Conservation (phyloP, 2,797 vertebrate genomes). For the Ceryle rudis region DNA sequence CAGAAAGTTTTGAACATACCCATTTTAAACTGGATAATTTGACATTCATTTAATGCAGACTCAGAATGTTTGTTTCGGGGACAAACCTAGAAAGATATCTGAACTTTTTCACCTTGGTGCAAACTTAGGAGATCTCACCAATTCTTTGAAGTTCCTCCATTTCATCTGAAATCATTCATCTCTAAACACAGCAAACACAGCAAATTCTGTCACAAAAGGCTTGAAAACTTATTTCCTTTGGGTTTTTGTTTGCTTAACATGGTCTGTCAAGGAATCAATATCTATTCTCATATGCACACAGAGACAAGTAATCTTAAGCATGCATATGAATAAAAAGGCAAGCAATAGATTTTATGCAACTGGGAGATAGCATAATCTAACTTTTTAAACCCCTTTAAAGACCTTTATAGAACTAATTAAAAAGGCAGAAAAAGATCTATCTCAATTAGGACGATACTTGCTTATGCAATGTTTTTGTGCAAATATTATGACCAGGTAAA, state of each 20-base stretch:
- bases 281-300: constrained; percentile 28
- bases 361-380: constrained; percentile 4
- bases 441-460: neutral
- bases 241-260: constrained; percentile 38
- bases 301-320: constrained; percentile 40
- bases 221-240: constrained; percentile 55
- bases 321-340: constrained; percentile 45
- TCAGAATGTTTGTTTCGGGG: neutral
- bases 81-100: neutral
- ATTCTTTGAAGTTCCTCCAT: neutral
- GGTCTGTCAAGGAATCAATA: constrained; percentile 57
- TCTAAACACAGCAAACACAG: constrained; percentile 17
- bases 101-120: neutral
- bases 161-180: constrained; percentile 7
- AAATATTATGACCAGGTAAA: neutral
- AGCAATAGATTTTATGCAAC: constrained; percentile 42
- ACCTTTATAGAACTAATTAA: constrained; percentile 6
- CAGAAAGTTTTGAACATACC: neutral
- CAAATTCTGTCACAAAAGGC: constrained; percentile 9
- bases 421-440: neutral
- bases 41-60: neutral
- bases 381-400: constrained; percentile 10
- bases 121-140: neutral
- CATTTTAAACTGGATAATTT: neutral
- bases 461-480: neutral